Conservation (phyloP, 2,888 invertebrate genomes). For the Chalcosyrphus nemorum region DNA sequence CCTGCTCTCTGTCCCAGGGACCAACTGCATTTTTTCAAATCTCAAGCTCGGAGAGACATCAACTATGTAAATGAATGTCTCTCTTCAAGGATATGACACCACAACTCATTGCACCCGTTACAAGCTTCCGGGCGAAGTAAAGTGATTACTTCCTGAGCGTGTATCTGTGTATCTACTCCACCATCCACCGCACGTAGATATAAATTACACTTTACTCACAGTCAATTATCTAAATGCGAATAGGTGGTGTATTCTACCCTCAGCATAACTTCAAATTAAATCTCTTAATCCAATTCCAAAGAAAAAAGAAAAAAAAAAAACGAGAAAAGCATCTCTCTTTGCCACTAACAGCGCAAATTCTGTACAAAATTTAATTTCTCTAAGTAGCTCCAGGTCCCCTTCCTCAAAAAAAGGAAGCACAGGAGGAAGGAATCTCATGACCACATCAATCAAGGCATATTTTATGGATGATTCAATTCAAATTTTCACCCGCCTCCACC, state of each 20-base stretch:
- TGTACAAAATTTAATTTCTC: constrained; percentile 53
- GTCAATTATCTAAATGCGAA: constrained; percentile 57
- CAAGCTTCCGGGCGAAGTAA: too few relatives aligned
- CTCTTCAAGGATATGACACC: too few relatives aligned
- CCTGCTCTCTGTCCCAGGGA: too few relatives aligned
- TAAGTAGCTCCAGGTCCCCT: constrained; percentile 45
- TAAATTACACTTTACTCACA: constrained; percentile 19
- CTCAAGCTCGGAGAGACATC: too few relatives aligned
- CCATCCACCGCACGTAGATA: neutral
- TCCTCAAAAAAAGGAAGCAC: neutral
- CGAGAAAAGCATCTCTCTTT: constrained; percentile 6
- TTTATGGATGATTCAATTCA: constrained; percentile 66
- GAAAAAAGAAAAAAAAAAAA: too few relatives aligned
- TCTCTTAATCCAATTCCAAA: constrained; percentile 57
- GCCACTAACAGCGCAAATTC: constrained; percentile 17
- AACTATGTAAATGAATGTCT: too few relatives aligned
- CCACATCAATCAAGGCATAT: constrained; percentile 63
- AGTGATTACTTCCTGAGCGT: neutral
- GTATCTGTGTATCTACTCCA: too few relatives aligned
- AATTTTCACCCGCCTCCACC: constrained; percentile 13
- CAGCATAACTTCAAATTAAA: constrained; percentile 55
- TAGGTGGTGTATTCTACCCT: neutral
- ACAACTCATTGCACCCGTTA: too few relatives aligned
- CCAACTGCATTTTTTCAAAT: too few relatives aligned
- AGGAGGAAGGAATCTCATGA: constrained; percentile 26